Base-by-base conservation (phyloP, 2,113 vertebrate genomes). In the Leptosomus discolor region DNA sequence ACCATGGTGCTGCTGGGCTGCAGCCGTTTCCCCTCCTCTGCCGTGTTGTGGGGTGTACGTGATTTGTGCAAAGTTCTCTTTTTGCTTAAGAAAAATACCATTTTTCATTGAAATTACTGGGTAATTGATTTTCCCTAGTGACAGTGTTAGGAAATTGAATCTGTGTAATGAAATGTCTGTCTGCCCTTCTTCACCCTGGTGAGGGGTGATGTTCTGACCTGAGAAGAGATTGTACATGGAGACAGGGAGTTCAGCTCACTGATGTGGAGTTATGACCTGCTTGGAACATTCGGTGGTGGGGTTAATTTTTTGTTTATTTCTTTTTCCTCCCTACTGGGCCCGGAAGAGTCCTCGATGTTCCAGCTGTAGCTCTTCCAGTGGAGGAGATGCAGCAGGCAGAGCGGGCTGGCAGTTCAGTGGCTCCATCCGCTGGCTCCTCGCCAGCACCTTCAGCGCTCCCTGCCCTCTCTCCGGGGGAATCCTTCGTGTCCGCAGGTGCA, bases 11-110 rank as follows among this genome's bases (percentile, higher is more conserved):
- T 45, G 45, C 43, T 22, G 9, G 69, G 13, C 24, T 69, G 63
- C 85, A 67, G 45, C 61, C 2, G 0, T 26, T 74, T 32, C 13
- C 17, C 11, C 23, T 91, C 18, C 18, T 70, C 64, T 63, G 51
- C 54, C 8, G 0, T 15, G 20, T 16, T 37, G 51, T 21, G 78
- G 51, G 0, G 0, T 36, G 14, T 30, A 26, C 1, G 0, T 32
- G 50, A 29, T 70, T 78, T 30, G 58, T 34, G 58, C 58, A 43
- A 58, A 39, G 54, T 46, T 81, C 68, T 67, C 2, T 27, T 56
- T 88, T 73, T 86, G 50, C 58, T 54, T 70, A 36, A 83, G 37
- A 86, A 94, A 80, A 61, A 46, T 41, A 14, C 0, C 0, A 4
- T 53, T 76, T 86, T 74, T 78, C 11, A 21, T 86, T 86, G 46